Conservation (phyloP, 2,797 vertebrate genomes). For the Heteromormyrus szaboi region DNA sequence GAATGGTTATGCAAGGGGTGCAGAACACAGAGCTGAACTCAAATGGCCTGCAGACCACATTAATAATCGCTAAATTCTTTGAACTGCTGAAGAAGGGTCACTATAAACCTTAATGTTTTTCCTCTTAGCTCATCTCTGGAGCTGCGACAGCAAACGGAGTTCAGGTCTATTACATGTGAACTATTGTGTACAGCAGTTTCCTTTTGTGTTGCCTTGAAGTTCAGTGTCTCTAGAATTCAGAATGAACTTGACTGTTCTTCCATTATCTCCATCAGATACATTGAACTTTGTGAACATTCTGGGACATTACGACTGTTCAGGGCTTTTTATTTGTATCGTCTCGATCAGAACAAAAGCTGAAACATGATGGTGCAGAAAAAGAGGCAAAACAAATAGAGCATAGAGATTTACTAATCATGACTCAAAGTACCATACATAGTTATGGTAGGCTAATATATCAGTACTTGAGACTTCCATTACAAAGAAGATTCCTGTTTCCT, state of each 20-base stretch:
- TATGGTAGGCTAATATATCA: not conserved
- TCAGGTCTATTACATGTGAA: not conserved
- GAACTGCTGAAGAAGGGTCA: not conserved
- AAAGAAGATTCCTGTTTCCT: constrained; percentile 9
- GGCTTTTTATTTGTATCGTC: not conserved
- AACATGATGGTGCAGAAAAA: not conserved
- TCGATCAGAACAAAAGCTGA: not conserved
- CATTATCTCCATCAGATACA: not conserved
- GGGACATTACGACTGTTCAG: no score
- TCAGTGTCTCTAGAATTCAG: not conserved
- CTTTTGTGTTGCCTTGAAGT: not conserved
- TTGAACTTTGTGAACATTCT: not conserved
- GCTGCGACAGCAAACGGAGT: not conserved
- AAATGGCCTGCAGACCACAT: not conserved
- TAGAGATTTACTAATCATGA: not conserved
- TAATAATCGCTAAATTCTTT: not conserved
- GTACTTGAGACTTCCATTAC: not conserved
- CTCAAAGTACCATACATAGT: not conserved
- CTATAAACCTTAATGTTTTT: not conserved
- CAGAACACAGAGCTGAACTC: not conserved
- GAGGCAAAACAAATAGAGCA: not conserved
- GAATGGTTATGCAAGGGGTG: constrained; percentile 46
- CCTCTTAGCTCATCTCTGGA: not conserved
- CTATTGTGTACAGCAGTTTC: not conserved
- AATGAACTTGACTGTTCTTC: not conserved